Percentiles rank a stretch among this genome's conserved stretches.
Evolutionary conservation across 1,140 invertebrate species (phyloP).

Genomic region (Diachasma alloeum): DNA sequence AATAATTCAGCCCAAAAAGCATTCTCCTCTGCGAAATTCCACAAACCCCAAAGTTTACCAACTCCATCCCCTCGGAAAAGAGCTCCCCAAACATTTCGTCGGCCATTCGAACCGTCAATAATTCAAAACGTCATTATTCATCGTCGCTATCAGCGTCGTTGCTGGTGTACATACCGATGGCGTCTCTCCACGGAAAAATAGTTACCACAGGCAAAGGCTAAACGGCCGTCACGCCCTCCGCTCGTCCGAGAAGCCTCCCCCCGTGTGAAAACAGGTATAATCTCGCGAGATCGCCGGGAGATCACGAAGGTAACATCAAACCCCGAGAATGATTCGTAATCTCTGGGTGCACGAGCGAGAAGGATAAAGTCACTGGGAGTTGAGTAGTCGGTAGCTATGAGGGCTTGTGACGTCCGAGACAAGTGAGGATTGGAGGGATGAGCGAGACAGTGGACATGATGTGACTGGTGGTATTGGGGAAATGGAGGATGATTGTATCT

Average conservation of each 20-base stretch:
- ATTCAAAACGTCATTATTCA: neutral
- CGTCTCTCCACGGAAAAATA: neutral
- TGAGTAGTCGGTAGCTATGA: neutral
- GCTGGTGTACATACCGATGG: neutral
- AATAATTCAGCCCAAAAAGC: too few relatives aligned
- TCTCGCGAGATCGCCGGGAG: constrained; percentile 17
- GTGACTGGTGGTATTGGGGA: too few relatives aligned
- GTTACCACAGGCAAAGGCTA: constrained; percentile 20
- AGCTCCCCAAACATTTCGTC: neutral
- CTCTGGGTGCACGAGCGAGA: neutral
- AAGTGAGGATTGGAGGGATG: too few relatives aligned
- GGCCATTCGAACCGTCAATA: neutral
- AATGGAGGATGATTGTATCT: neutral
- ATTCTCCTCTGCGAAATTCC: too few relatives aligned
- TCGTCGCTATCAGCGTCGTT: neutral
- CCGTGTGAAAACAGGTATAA: constrained; percentile 36
- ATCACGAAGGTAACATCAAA: constrained; percentile 16
- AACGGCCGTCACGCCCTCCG: constrained; percentile 34
- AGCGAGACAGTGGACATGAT: too few relatives aligned
- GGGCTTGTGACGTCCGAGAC: neutral
- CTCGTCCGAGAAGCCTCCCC: neutral
- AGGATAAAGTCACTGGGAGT: neutral
- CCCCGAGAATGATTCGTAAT: neutral
- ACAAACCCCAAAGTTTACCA: too few relatives aligned
- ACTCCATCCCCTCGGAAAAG: too few relatives aligned